Percentiles rank a stretch among this genome's conserved stretches.
These are phyloP conservation scores for Trachymyrmex septentrionalis DNA, from an alignment of 1,140 invertebrate genomes.

Conservation along the genomic window DNA sequence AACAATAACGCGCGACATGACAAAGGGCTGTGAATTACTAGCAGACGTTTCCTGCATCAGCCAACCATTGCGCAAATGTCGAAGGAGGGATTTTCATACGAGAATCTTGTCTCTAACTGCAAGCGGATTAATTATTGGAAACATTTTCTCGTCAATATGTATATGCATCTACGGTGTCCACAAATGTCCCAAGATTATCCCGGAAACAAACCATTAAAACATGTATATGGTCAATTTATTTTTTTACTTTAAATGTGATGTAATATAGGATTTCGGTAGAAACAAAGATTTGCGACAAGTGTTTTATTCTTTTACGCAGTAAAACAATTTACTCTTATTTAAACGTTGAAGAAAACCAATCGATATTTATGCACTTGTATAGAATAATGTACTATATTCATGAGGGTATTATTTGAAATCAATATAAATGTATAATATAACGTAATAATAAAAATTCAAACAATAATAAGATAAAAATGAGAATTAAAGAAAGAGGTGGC, in stretches of 20 bases:
- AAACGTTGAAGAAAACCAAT: background rate
- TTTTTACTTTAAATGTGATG: background rate
- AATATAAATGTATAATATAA: background rate
- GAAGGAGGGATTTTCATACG: constrained; percentile 18
- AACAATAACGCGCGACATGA: constrained; percentile 65
- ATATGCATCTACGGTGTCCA: background rate
- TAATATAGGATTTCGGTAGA: background rate
- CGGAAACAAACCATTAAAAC: background rate
- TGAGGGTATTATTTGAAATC: no score
- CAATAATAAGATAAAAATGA: background rate
- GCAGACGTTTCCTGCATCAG: constrained; percentile 60
- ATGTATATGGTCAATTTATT: background rate
- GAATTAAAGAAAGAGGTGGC: constrained; percentile 1
- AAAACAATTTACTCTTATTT: background rate
- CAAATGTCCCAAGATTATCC: background rate
- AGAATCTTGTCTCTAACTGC: constrained; percentile 3
- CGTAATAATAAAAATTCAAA: background rate
- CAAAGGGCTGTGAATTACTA: constrained; percentile 63
- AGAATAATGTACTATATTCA: background rate
- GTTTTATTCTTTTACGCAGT: background rate
- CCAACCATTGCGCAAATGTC: constrained; percentile 49
- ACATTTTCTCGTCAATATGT: background rate
- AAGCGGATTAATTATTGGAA: constrained; percentile 43
- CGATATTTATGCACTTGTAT: background rate
- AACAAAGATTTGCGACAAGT: background rate